A percentile compares a stretch with the other conserved stretches of the same genome.
phyloP scores from a whole-genome alignment of 2,888 invertebrate species.

The Drosophila birchii region DNA sequence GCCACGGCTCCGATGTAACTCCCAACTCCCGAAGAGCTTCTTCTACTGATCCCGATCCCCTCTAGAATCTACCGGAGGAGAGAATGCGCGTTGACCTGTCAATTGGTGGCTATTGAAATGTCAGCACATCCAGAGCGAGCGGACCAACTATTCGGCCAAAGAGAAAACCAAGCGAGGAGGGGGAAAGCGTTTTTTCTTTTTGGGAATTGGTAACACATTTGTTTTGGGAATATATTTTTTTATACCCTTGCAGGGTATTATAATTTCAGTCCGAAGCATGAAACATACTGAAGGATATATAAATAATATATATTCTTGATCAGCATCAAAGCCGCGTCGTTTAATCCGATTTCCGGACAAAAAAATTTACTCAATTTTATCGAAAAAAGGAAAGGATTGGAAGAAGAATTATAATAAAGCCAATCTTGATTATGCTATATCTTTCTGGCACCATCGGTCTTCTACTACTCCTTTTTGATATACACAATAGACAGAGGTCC shows the following conservation, averaged over 20 bases:
- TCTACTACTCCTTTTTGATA: no score
- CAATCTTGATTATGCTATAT: background rate
- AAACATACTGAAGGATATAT: no score
- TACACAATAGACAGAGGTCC: no score
- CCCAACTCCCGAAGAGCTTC: conserved; percentile 10
- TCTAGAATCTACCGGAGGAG: background rate
- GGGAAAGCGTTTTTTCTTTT: background rate
- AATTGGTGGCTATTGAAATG: conserved; percentile 84
- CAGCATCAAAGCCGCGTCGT: no score
- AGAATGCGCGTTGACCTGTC: conserved; percentile 84
- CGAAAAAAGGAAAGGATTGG: no score
- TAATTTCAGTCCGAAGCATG: no score
- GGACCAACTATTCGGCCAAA: conserved; percentile 7
- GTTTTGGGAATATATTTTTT: no score
- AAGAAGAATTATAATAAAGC: background rate
- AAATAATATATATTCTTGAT: no score
- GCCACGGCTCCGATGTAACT: conserved; percentile 16
- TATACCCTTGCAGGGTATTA: no score
- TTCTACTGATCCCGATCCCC: background rate
- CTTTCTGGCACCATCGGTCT: background rate
- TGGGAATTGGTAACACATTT: background rate
- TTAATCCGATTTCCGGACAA: no score
- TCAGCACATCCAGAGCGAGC: conserved; percentile 72
- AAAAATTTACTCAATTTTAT: no score
- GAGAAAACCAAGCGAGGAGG: background rate